Evolutionary conservation across 2,113 vertebrate genomes (phyloP).

Genomic region (Apodemus speciosus): DNA sequence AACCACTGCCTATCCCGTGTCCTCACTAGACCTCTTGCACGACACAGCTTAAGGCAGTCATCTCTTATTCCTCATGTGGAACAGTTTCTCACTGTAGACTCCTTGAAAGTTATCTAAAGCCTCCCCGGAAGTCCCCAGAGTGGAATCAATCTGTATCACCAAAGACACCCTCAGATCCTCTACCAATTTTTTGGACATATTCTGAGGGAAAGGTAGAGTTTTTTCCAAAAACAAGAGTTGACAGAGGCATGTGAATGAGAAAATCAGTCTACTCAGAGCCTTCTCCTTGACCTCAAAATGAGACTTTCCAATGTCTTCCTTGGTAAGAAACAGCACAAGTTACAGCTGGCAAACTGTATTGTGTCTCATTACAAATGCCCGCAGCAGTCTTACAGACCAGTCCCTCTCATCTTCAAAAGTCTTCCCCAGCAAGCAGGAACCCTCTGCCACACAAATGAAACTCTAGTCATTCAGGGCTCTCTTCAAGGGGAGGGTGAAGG

Average conservation of each 20-base stretch:
- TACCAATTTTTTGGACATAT: not conserved
- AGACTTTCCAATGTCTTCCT: not conserved
- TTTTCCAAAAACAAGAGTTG: not conserved
- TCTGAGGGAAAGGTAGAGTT: not conserved
- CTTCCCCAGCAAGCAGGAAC: not conserved
- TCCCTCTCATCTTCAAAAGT: not conserved
- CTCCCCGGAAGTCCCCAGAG: accelerated
- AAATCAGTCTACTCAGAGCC: not conserved
- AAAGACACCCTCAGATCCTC: not conserved
- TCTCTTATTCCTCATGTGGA: not conserved
- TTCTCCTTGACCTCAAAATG: not conserved
- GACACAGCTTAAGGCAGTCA: not conserved
- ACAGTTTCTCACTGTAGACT: not conserved
- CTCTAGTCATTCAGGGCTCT: not conserved
- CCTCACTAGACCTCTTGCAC: not conserved
- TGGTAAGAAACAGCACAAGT: not conserved
- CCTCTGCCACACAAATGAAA: not conserved
- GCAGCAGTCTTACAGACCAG: not conserved
- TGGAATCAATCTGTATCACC: not conserved
- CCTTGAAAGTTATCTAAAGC: not conserved
- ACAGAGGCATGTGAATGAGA: not conserved
- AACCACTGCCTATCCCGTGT: not conserved
- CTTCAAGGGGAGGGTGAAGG: not conserved
- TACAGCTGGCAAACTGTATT: not conserved
- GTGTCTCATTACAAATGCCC: not conserved